phyloP scores from a whole-genome alignment of 2,888 invertebrate species.

The Drosophila antonietae region DNA sequence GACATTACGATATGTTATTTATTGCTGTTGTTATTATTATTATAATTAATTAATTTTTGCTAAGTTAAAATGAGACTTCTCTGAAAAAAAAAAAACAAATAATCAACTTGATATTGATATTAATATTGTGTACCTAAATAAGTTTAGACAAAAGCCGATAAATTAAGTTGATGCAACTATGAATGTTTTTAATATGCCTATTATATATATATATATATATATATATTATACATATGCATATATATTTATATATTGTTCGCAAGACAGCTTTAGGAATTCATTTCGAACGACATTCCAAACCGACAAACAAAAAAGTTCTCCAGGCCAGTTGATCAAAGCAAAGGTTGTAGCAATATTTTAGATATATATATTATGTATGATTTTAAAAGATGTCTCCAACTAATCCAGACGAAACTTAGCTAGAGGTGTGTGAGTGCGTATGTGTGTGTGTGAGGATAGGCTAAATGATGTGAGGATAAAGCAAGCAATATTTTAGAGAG shows the following conservation, averaged over 20 bases:
- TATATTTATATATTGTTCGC: slow-evolving; percentile 5
- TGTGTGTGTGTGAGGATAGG: slow-evolving; percentile 17
- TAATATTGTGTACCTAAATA: slow-evolving; percentile 57
- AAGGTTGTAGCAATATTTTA: slow-evolving; percentile 45
- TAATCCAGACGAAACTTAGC: slow-evolving; percentile 21
- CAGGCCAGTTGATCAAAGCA: slow-evolving; percentile 31
- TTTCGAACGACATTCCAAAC: slow-evolving; percentile 36
- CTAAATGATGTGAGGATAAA: slow-evolving; percentile 27
- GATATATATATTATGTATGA: slow-evolving; percentile 8
- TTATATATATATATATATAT: slow-evolving; percentile 17
- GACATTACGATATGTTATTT: slow-evolving; percentile 47
- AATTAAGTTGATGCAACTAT: slow-evolving; percentile 47
- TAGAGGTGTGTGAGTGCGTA: slow-evolving; percentile 23
- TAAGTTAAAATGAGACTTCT: slow-evolving; percentile 53
- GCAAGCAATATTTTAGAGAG: slow-evolving; percentile 72
- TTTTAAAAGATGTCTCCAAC: neutral
- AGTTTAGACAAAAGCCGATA: slow-evolving; percentile 42
- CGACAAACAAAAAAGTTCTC: neutral
- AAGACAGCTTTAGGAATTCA: slow-evolving; percentile 11
- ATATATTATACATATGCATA: neutral
- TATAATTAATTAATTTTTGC: slow-evolving; percentile 37
- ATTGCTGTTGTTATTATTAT: slow-evolving; percentile 57
- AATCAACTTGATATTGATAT: slow-evolving; percentile 52
- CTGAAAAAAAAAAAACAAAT: slow-evolving; percentile 25
- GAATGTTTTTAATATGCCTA: slow-evolving; percentile 35